phyloP scores from a whole-genome alignment of 2,797 vertebrate species.

The Bovichtus variegatus region DNA sequence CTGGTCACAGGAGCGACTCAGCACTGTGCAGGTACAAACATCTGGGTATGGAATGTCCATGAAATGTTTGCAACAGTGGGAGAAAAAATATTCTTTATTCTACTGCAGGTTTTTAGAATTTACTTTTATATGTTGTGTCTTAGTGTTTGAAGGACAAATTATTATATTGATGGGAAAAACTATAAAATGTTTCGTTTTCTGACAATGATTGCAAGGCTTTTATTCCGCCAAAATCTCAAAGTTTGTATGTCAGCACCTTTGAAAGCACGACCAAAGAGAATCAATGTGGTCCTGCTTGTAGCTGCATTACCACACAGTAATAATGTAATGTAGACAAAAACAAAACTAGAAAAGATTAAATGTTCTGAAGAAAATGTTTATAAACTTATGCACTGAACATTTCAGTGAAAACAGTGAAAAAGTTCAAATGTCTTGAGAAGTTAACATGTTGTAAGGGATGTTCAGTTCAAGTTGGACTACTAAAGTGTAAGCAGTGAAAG shows the following conservation, averaged over 20 bases:
- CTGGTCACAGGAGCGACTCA: slow-evolving; percentile 60
- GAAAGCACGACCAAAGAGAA: neutral
- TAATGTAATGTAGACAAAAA: neutral
- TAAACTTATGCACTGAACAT: neutral
- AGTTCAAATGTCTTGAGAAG: neutral
- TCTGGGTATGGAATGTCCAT: slow-evolving; percentile 53
- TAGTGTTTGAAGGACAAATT: neutral
- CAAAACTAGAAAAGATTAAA: neutral
- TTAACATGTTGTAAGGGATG: neutral
- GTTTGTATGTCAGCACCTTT: slow-evolving; percentile 9
- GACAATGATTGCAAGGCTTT: neutral
- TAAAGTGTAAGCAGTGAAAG: neutral
- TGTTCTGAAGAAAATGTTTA: neutral
- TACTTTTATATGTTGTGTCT: neutral
- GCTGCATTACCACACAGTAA: neutral
- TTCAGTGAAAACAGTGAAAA: neutral
- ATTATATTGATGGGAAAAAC: no score
- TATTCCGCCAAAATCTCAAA: neutral
- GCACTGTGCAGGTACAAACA: slow-evolving; percentile 63
- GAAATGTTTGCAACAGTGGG: slow-evolving; percentile 17
- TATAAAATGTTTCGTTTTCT: no score
- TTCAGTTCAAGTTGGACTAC: neutral
- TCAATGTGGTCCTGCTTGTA: neutral
- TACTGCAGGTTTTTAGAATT: neutral
- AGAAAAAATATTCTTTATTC: slow-evolving; percentile 4